Conservation (phyloP, 2,113 vertebrate species). For the Lichenostomus cassidix region DNA sequence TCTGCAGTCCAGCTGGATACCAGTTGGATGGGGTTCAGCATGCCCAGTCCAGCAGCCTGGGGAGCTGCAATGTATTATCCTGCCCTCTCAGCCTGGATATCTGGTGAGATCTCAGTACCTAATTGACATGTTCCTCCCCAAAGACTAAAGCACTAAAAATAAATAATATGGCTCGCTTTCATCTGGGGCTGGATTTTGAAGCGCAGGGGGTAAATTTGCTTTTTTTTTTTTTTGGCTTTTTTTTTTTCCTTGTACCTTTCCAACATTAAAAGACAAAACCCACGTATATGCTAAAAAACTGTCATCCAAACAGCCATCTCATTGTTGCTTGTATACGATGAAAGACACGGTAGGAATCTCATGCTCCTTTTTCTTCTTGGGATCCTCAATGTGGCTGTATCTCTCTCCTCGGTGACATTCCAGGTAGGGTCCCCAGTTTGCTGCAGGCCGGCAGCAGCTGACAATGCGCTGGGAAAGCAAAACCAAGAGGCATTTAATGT, state of each 20-base stretch:
- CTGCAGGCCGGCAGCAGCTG: slow-evolving; percentile 76
- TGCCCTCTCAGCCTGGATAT: neutral
- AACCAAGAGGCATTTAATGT: neutral
- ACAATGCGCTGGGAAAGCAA: slow-evolving; percentile 78
- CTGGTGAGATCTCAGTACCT: neutral
- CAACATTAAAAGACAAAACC: neutral
- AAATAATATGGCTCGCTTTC: neutral
- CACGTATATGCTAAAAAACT: neutral
- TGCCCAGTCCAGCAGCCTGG: neutral
- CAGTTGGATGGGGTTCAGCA: neutral
- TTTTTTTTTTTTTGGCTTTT: neutral
- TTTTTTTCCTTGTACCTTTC: neutral
- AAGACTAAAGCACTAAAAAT: slow-evolving; percentile 18
- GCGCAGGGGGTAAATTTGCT: neutral
- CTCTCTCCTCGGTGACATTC: slow-evolving; percentile 82
- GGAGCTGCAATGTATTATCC: neutral
- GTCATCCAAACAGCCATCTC: neutral
- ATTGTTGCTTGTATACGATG: neutral
- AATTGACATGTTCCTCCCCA: neutral
- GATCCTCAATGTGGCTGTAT: slow-evolving; percentile 71
- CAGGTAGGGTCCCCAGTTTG: slow-evolving; percentile 90
- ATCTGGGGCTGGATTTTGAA: neutral
- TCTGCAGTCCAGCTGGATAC: slow-evolving; percentile 1
- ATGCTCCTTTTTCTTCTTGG: slow-evolving; percentile 15
- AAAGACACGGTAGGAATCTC: slow-evolving; percentile 74